phyloP scores from a whole-genome alignment of 2,113 vertebrate species.

The Gila orcuttii region DNA sequence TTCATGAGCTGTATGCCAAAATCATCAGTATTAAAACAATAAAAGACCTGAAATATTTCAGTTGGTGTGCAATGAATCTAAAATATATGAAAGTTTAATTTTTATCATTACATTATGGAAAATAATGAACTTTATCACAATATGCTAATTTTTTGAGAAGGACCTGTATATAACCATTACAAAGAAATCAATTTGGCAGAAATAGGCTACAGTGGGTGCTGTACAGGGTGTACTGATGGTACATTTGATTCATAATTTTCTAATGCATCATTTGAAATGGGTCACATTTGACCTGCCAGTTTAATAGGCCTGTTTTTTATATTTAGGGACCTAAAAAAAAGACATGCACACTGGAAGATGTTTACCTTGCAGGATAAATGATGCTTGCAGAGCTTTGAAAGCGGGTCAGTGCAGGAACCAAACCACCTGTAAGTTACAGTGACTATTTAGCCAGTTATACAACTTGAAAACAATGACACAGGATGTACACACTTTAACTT shows the following conservation, averaged over 20 bases:
- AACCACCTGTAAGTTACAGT: slow-evolving; percentile 16
- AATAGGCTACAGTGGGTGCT: background rate
- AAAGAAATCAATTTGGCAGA: background rate
- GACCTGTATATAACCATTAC: background rate
- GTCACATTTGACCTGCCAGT: background rate
- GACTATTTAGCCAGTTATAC: background rate
- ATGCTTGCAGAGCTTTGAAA: slow-evolving; percentile 47
- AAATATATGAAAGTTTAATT: too few species aligned
- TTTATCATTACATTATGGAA: too few species aligned
- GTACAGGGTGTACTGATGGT: background rate
- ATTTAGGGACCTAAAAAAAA: background rate
- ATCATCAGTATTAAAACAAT: too few species aligned
- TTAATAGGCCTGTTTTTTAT: background rate
- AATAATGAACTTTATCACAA: too few species aligned
- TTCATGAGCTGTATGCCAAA: too few species aligned
- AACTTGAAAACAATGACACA: background rate
- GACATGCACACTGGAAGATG: background rate
- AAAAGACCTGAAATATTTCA: too few species aligned
- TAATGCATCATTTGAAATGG: background rate
- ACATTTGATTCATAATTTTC: background rate
- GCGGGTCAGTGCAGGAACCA: slow-evolving; percentile 8
- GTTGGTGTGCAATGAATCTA: too few species aligned
- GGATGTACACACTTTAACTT: too few species aligned
- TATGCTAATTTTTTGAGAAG: too few species aligned
- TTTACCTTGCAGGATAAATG: slow-evolving; percentile 46